Percentiles rank a stretch among this genome's conserved stretches.
phyloP scores from a whole-genome alignment of 2,797 vertebrate species.

The Moxostoma hubbsi region DNA sequence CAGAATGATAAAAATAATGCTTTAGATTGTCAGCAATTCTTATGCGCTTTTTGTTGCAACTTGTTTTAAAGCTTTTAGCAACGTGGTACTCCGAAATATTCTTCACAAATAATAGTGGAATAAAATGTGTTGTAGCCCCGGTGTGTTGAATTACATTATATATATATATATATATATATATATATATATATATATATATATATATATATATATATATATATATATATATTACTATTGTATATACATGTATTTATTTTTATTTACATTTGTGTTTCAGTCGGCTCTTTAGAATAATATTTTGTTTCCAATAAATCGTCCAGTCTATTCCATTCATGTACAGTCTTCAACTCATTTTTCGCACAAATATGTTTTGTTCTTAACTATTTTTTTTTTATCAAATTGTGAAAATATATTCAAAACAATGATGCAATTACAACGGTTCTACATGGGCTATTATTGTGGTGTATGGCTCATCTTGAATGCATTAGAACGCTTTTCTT shows the following conservation, averaged over 20 bases:
- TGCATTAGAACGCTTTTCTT: not conserved
- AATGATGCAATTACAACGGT: too few relatives aligned
- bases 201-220: too few relatives aligned
- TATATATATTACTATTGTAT: too few relatives aligned
- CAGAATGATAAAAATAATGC: not conserved
- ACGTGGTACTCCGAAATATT: not conserved
- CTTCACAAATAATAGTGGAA: not conserved
- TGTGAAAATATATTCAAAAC: not conserved
- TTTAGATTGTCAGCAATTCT: not conserved
- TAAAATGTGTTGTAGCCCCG: too few relatives aligned
- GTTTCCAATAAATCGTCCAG: not conserved
- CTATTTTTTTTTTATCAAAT: not conserved
- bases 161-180: too few relatives aligned
- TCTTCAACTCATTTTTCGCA: not conserved
- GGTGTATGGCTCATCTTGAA: not conserved
- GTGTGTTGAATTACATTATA: too few relatives aligned
- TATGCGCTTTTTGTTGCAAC: not conserved
- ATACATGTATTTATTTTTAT: too few relatives aligned
- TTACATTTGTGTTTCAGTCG: too few relatives aligned
- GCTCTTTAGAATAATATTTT: too few relatives aligned
- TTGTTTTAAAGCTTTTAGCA: not conserved
- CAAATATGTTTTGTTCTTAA: not conserved
- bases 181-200: too few relatives aligned
- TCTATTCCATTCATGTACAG: not conserved
- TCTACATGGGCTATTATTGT: not conserved